Evolutionary conservation across 1,140 invertebrate species (phyloP).

Genomic region (Drosophila punjabiensis): DNA sequence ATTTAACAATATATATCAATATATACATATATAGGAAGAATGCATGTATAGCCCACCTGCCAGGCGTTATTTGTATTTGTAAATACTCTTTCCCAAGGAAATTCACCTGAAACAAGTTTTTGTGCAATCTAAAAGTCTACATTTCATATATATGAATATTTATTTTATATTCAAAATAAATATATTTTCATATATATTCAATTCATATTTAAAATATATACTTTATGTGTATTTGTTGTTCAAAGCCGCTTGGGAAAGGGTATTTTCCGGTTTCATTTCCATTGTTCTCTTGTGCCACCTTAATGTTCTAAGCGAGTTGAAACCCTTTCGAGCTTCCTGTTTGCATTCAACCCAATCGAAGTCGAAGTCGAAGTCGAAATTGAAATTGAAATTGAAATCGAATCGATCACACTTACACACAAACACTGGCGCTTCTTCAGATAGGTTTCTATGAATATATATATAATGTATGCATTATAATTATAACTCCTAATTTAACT

Average conservation of each 20-base stretch:
- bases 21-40: conserved; percentile 11
- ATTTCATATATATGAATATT: conserved; percentile 10
- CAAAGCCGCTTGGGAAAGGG: conserved; percentile 22
- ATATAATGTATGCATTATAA: conserved; percentile 31
- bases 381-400: conserved; percentile 15
- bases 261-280: conserved; percentile 33
- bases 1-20: conserved; percentile 21
- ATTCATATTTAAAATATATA: not conserved
- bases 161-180: not conserved
- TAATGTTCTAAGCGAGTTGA: conserved; percentile 32
- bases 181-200: not conserved
- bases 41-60: conserved; percentile 56
- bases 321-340: conserved; percentile 45
- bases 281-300: conserved; percentile 43
- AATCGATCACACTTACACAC: conserved; percentile 41
- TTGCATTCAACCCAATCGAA: conserved; percentile 38
- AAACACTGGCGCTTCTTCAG: conserved; percentile 48
- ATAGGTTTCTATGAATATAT: conserved; percentile 48
- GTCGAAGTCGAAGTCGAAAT: conserved; percentile 21
- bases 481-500: conserved; percentile 68
- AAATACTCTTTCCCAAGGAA: conserved; percentile 56
- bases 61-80: conserved; percentile 25
- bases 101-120: conserved; percentile 20
- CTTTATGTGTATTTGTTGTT: not conserved
- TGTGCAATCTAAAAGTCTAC: conserved; percentile 45